phyloP scores from a whole-genome alignment of 2,888 invertebrate species.

The Xestia xanthographa region DNA sequence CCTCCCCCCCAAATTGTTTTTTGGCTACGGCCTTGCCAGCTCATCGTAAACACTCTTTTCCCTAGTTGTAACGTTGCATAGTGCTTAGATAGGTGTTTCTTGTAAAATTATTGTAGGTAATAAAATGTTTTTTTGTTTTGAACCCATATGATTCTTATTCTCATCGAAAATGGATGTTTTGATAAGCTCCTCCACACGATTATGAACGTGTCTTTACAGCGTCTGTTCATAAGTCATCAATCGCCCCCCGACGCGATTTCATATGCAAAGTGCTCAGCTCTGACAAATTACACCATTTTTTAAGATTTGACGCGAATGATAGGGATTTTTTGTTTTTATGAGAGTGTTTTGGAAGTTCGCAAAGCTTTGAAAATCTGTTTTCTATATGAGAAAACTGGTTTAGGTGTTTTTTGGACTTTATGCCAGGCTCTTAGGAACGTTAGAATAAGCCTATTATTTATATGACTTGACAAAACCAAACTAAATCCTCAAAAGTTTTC shows the following conservation, averaged over 20 bases:
- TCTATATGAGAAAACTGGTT: neutral
- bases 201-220: slow-evolving; percentile 53
- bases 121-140: too few species aligned
- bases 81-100: too few species aligned
- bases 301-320: slow-evolving; percentile 84
- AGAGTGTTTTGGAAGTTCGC: slow-evolving; percentile 11
- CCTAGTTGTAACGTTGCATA: too few species aligned
- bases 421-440: neutral
- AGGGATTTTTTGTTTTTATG: slow-evolving; percentile 78
- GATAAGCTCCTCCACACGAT: slow-evolving; percentile 24
- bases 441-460: neutral
- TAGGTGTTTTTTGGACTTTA: neutral
- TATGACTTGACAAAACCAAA: neutral
- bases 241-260: slow-evolving; percentile 81
- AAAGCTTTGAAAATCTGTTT: neutral
- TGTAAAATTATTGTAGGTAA: too few species aligned
- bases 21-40: too few species aligned
- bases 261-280: slow-evolving; percentile 85
- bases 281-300: slow-evolving; percentile 88
- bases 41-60: too few species aligned
- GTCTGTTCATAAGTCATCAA: slow-evolving; percentile 76
- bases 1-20: too few species aligned
- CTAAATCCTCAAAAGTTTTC: neutral
- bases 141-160: neutral
- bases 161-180: neutral